Base-by-base conservation (phyloP, 2,113 vertebrate species). In the Urocolius indicus region DNA sequence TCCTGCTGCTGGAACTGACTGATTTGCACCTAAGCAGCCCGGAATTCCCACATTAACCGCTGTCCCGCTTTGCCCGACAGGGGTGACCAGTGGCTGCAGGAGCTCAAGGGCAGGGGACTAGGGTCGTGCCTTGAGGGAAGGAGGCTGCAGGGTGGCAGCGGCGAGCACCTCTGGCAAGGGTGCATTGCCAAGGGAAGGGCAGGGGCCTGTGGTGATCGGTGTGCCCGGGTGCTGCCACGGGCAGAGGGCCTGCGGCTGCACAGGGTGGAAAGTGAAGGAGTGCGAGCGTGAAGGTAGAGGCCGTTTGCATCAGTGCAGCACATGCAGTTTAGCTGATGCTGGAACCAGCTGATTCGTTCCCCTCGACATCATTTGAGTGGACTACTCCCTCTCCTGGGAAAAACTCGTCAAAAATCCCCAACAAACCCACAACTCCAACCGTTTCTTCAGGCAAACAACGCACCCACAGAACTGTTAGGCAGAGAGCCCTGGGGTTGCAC, bases 371-470 rank as follows among this genome's bases (percentile, higher is more conserved):
- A 5, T 22, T 72, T 71, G 15, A 26, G 46, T 13, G 62, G 36
- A 87, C 27, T 93, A 78, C 90, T 94, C 95, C 82, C 85, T 95
- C 94, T 92, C 74, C 82, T 62, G 94, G 74, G 78, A 30, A 82
- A 91, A 78, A 14, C 19, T 16, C n/a, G 61, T 20, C 7, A 8
- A 16, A 54, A 36, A 34, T 24, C 51, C 51, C 51, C 22, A 5
- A 38, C 19, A 51, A 27, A 18, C 18, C 1, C 76, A 8, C 24
- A 15, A 27, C 30, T 9, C 49, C 38, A 84, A 27, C 2, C 16
- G 15, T 26, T 52, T 74, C 30, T 58, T 58, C 34, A 36, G 51
- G 38, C 32, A 57, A 81, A 46, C 34, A 18, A 14, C 2, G 30
- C 29, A 21, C 16, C 17, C 24, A 3, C 41, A 49, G 63, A 38